Evolutionary conservation across 2,797 vertebrate genomes (phyloP).

Genomic region (Alauda arvensis): DNA sequence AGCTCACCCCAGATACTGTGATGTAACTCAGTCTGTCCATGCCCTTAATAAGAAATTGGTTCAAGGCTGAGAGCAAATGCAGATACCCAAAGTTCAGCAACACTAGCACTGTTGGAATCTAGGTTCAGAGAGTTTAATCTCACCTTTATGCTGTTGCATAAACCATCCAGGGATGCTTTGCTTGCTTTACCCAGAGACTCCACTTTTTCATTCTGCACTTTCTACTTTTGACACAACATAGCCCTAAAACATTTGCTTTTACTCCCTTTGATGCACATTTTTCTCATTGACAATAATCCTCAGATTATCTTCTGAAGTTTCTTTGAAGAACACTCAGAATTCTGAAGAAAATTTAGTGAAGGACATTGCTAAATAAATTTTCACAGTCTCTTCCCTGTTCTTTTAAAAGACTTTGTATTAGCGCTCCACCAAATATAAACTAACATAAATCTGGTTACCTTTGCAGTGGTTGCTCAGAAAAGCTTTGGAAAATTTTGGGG

Average conservation of each 20-base stretch:
- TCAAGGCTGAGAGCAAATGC: background rate
- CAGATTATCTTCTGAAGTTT: background rate
- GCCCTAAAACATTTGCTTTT: background rate
- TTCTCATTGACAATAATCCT: background rate
- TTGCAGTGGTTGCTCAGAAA: background rate
- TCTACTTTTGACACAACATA: background rate
- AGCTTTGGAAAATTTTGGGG: background rate
- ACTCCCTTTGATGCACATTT: background rate
- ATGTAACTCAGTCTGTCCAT: background rate
- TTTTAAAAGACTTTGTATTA: background rate
- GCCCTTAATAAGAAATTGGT: background rate
- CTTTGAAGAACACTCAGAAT: background rate
- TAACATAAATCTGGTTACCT: background rate
- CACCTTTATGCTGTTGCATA: background rate
- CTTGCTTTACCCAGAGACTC: background rate
- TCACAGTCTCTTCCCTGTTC: background rate
- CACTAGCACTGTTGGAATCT: background rate
- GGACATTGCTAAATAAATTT: background rate
- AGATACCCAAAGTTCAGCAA: conserved; percentile 39
- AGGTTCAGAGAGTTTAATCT: conserved; percentile 1
- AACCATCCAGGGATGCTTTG: background rate
- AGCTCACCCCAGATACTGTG: background rate
- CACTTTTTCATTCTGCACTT: background rate
- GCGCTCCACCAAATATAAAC: background rate
- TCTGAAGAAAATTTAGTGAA: background rate